Conservation (phyloP, 37 sponge, comb jelly and placozoan genomes). For the Mnemiopsis leidyi region DNA sequence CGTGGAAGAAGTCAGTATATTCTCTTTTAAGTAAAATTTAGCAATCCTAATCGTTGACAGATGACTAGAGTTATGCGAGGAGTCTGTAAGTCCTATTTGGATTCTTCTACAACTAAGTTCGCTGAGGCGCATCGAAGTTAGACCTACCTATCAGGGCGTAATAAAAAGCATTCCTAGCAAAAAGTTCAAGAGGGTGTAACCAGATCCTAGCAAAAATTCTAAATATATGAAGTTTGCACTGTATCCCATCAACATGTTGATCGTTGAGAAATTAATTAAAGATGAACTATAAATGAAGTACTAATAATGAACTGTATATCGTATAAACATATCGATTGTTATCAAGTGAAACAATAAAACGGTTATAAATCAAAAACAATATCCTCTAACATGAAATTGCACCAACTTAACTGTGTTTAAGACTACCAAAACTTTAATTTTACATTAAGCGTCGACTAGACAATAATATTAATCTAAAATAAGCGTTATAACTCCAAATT, state of each 20-base stretch:
- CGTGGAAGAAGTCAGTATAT: neutral
- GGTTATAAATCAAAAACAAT: neutral
- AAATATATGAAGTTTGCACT: too few species aligned
- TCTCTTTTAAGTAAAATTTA: too few species aligned
- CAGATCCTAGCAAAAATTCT: too few species aligned
- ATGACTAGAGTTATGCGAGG: neutral
- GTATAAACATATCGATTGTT: neutral
- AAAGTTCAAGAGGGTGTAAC: too few species aligned
- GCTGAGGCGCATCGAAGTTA: neutral
- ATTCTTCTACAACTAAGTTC: neutral
- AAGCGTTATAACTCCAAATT: neutral
- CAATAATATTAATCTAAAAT: neutral
- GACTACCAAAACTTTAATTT: neutral
- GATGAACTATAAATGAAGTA: too few species aligned
- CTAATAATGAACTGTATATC: too few species aligned
- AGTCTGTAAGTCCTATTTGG: neutral
- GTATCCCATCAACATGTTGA: too few species aligned
- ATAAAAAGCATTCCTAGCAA: too few species aligned
- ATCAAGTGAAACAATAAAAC: neutral
- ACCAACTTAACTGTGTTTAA: neutral
- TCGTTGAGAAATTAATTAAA: too few species aligned
- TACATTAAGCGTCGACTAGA: neutral
- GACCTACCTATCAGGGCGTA: too few species aligned
- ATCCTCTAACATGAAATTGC: neutral
- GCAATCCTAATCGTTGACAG: neutral